These are phyloP conservation scores for Conus betulinus DNA, from an alignment of 1,140 invertebrate genomes.

Conservation along the genomic window DNA sequence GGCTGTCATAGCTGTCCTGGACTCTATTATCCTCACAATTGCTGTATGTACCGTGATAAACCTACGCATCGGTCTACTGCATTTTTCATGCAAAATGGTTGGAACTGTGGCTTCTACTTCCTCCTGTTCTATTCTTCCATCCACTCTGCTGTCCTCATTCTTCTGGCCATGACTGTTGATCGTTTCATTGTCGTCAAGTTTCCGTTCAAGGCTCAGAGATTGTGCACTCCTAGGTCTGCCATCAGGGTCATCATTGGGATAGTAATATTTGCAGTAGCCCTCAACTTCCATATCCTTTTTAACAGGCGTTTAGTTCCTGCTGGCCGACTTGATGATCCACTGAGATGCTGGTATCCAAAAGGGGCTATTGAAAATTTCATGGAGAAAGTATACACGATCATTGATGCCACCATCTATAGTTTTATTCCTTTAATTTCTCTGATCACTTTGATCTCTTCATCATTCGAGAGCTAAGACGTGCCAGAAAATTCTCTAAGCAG, in stretches of 20 bases:
- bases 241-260: conserved; percentile 40
- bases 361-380: conserved; percentile 14
- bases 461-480: too few species aligned
- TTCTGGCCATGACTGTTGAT: conserved; percentile 67
- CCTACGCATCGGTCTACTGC: background rate
- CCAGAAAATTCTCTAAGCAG: too few species aligned
- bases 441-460: too few species aligned
- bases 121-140: conserved; percentile 53
- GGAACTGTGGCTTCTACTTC: conserved; percentile 41
- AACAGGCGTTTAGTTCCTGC: conserved; percentile 4
- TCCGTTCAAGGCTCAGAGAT: conserved; percentile 51
- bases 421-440: too few species aligned
- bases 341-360: background rate
- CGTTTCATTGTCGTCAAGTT: conserved; percentile 58
- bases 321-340: background rate
- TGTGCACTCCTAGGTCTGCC: conserved; percentile 37
- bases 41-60: conserved; percentile 13
- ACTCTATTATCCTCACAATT: conserved; percentile 56
- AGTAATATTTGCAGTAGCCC: conserved; percentile 25
- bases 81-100: background rate
- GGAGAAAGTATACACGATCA: background rate
- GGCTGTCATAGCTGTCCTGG: conserved; percentile 60
- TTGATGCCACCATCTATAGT: too few species aligned
- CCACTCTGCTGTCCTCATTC: conserved; percentile 57
- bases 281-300: conserved; percentile 35